phyloP scores from a whole-genome alignment of 53 echinoderm and acorn worm genomes.

The Pentamera pediparva region DNA sequence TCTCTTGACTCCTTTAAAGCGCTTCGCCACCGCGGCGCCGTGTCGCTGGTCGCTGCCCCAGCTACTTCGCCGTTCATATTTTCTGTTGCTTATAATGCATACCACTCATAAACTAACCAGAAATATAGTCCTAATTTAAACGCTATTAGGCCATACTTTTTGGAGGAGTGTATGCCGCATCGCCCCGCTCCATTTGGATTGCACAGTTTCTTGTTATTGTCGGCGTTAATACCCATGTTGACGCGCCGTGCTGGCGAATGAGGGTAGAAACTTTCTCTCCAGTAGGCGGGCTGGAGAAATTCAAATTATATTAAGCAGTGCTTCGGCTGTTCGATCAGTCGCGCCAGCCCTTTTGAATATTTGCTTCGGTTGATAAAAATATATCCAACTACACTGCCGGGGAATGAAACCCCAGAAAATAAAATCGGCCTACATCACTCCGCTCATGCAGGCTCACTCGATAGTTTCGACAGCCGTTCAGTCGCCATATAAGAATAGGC shows the following conservation, averaged over 20 bases:
- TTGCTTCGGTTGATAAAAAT: no score
- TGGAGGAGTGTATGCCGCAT: not conserved
- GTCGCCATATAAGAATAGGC: slow-evolving; percentile 70
- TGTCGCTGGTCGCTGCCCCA: slow-evolving; percentile 21
- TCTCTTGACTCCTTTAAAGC: slow-evolving; percentile 29
- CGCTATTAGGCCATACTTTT: slow-evolving; percentile 26
- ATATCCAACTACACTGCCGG: slow-evolving; percentile 10
- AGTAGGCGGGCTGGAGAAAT: not conserved
- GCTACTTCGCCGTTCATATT: no score
- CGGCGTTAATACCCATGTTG: no score
- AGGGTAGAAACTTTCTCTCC: not conserved
- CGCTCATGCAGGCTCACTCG: no score
- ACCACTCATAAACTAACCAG: slow-evolving; percentile 23
- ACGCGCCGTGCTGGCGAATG: no score
- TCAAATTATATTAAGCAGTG: no score
- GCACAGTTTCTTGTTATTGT: no score
- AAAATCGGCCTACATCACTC: no score
- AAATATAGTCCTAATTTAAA: slow-evolving; percentile 34
- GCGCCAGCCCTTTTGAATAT: not conserved
- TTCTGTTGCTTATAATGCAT: slow-evolving; percentile 37
- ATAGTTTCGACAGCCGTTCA: slow-evolving; percentile 32
- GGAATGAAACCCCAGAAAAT: slow-evolving; percentile 38
- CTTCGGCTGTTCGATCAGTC: not conserved
- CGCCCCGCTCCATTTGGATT: no score
- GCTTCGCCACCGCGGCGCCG: slow-evolving; percentile 23